Base-by-base conservation (phyloP, 2,888 invertebrate species). In the Mycogona germanica region DNA sequence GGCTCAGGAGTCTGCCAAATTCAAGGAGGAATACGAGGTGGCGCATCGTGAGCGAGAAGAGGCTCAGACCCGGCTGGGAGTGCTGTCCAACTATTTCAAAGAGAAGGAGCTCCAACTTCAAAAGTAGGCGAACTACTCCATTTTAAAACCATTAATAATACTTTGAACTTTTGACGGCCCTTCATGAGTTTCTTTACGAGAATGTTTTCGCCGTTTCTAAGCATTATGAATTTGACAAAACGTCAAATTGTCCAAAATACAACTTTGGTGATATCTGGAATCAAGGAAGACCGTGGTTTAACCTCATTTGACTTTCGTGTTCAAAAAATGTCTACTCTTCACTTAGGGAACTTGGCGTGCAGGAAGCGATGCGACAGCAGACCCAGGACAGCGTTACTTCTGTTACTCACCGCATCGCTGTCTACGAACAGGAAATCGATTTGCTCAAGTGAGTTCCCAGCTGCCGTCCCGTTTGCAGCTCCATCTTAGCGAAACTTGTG, bases 31-130 rank as follows among this genome's bases (percentile, higher is more conserved):
- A 57, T 65, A 68, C 52, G 64, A 64, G 59, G 65, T 77, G 60
- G 80, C 81, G 1, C 82, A 84, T 63, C 78, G 78, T 59, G 81
- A 81, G 55, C 81, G 80, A 63, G 75, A 76, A 64, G 89, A 91
- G 67, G 83, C 87, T 0, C 76, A 81, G 62, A 89, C 87, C 0
- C 79, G 86, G 62, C 75, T 92, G 2, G 86, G 87, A 65, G 89
- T 92, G 1, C 73, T 93, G 38, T 83, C 86, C 0, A 83, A 82
- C 65, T 92, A 91, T 69, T 92, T 92, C 72, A 87, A 89, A 65
- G 88, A 92, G 60, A 83, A 87, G 63, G 92, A 92, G 70, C 76
- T 81, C 14, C 84, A 89, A 69, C 73, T 91, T 46, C 80, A 89
- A 55, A 67, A 64, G 69, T 69, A 57, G 53, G 60, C 41, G n/a